These are phyloP conservation scores for Scytalopus superciliaris DNA, from an alignment of 2,113 vertebrate genomes.

Conservation along the genomic window DNA sequence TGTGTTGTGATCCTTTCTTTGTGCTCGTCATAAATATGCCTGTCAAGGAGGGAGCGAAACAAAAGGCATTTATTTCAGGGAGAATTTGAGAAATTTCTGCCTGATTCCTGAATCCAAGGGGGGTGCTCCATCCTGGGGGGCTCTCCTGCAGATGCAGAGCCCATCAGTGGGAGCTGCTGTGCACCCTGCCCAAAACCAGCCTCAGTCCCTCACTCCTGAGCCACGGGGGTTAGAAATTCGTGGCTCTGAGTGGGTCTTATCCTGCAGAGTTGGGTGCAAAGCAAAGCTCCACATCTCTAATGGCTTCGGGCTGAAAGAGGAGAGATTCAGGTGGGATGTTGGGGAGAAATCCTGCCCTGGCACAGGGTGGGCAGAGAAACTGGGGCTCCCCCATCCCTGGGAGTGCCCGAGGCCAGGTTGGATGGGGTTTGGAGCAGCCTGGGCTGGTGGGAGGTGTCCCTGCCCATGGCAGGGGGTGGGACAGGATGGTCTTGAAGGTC, in stretches of 20 bases:
- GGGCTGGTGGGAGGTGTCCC: not conserved
- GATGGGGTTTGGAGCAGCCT: accelerated
- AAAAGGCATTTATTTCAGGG: slow-evolving; percentile 21
- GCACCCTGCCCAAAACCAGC: not conserved
- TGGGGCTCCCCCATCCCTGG: not conserved
- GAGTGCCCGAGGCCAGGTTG: not conserved
- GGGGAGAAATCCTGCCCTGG: not conserved
- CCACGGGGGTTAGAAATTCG: not conserved
- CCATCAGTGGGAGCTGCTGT: not conserved
- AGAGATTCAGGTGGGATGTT: not conserved
- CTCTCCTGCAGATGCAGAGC: not conserved
- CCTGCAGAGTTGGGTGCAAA: not conserved
- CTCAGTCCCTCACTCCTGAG: accelerated
- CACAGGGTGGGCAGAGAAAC: not conserved
- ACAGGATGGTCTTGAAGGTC: not conserved
- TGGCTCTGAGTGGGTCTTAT: not conserved
- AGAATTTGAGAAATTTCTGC: not conserved
- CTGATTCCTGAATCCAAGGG: not conserved
- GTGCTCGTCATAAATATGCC: slow-evolving; percentile 42
- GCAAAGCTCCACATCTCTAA: too few species aligned
- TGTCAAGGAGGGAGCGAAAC: slow-evolving; percentile 20
- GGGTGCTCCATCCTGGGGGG: not conserved
- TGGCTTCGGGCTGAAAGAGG: not conserved
- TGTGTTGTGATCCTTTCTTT: slow-evolving; percentile 44
- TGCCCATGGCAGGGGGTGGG: not conserved